These are phyloP conservation scores for Azorinus chamasolen DNA, from an alignment of 2,888 invertebrate genomes.

Conservation along the genomic window DNA sequence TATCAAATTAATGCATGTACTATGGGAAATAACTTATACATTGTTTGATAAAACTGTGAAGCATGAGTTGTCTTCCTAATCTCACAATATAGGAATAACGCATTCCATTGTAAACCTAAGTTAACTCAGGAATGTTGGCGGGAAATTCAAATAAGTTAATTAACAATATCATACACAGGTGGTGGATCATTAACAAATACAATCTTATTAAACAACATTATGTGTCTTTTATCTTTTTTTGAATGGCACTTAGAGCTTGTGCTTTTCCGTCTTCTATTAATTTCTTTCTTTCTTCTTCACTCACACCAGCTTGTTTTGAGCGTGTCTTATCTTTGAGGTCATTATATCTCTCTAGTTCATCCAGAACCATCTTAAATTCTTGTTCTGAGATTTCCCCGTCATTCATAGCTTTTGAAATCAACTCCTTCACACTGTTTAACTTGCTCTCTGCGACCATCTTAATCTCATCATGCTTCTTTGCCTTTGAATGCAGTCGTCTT, in stretches of 20 bases:
- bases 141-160: too few relatives aligned
- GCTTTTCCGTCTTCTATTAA: slow-evolving; percentile 21
- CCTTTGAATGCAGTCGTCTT: slow-evolving; percentile 18
- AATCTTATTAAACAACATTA: slow-evolving; percentile 3
- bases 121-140: too few relatives aligned
- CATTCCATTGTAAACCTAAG: background rate
- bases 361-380: slow-evolving; percentile 29
- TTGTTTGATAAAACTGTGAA: too few relatives aligned
- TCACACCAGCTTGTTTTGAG: slow-evolving; percentile 19
- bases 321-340: slow-evolving; percentile 18
- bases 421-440: slow-evolving; percentile 29
- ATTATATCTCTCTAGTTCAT: slow-evolving; percentile 26
- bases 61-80: background rate
- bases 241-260: slow-evolving; percentile 8
- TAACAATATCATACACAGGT: slow-evolving; percentile 2
- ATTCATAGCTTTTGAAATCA: slow-evolving; percentile 30
- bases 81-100: too few relatives aligned
- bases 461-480: slow-evolving; percentile 36
- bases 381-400: slow-evolving; percentile 32
- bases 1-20: too few relatives aligned
- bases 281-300: slow-evolving; percentile 11
- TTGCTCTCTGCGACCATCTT: slow-evolving; percentile 22
- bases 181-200: slow-evolving; percentile 8
- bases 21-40: too few relatives aligned
- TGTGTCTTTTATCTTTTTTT: slow-evolving; percentile 12